phyloP scores from a whole-genome alignment of 2,888 invertebrate species.

The Noctuana brunneofusca region DNA sequence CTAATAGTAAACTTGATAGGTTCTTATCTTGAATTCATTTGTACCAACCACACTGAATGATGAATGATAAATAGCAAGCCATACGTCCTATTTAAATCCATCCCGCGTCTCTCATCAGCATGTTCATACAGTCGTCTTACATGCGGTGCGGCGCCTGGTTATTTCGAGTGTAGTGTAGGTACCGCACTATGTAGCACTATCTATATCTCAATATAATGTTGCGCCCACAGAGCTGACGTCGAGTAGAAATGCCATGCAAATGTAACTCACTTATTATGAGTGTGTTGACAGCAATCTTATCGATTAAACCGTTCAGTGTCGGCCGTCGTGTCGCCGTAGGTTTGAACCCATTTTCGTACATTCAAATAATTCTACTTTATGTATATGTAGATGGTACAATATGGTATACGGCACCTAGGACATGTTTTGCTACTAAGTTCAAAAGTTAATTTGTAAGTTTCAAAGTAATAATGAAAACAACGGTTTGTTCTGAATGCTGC shows the following conservation, averaged over 20 bases:
- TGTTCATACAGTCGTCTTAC: conserved; percentile 36
- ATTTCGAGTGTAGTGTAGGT: conserved; percentile 40
- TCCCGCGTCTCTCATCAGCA: conserved; percentile 38
- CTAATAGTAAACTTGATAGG: too few relatives aligned
- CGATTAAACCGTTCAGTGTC: too few relatives aligned
- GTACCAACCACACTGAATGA: background rate
- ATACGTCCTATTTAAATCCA: conserved; percentile 6
- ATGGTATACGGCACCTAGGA: too few relatives aligned
- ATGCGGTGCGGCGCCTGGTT: conserved; percentile 43
- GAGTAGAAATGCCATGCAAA: conserved; percentile 1
- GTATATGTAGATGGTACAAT: too few relatives aligned
- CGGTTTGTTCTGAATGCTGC: too few relatives aligned
- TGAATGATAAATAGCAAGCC: background rate
- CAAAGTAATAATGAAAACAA: too few relatives aligned
- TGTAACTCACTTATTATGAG: background rate
- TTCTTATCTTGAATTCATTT: background rate
- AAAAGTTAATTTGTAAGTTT: too few relatives aligned
- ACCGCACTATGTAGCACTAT: conserved; percentile 33
- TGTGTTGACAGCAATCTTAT: too few relatives aligned
- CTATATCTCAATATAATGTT: conserved; percentile 24
- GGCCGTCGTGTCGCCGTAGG: too few relatives aligned
- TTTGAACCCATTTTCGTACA: too few relatives aligned
- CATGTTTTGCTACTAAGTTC: too few relatives aligned
- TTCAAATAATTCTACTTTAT: too few relatives aligned
- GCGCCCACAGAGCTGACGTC: background rate